Conservation (phyloP, 2,113 vertebrate genomes). For the Myotis yumanensis region DNA sequence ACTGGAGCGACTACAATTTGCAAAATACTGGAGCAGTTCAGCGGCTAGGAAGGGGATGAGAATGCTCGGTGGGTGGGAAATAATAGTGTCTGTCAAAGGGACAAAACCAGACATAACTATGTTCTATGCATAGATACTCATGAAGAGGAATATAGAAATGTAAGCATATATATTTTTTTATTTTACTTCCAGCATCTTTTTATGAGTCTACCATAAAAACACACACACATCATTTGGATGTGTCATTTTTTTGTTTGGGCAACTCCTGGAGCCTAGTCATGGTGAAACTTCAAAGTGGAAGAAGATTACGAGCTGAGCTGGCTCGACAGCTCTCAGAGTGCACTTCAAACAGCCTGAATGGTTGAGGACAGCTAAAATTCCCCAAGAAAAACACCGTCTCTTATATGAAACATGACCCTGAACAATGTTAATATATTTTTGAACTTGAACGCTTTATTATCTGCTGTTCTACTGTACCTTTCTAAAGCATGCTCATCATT, state of each 20-base stretch:
- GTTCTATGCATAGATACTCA: neutral
- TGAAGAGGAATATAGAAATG: neutral
- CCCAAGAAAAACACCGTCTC: slow-evolving; percentile 75
- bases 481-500: slow-evolving; percentile 50
- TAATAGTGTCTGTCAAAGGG: neutral
- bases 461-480: slow-evolving; percentile 69
- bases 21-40: neutral
- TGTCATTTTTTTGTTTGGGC: slow-evolving; percentile 61
- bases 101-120: neutral
- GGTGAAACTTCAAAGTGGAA: slow-evolving; percentile 77
- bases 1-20: neutral
- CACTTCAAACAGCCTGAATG: slow-evolving; percentile 74
- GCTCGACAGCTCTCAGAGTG: slow-evolving; percentile 59
- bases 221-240: slow-evolving; percentile 57
- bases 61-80: neutral
- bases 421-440: slow-evolving; percentile 76
- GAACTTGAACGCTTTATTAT: slow-evolving; percentile 57
- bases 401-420: slow-evolving; percentile 74
- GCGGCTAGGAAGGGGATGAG: neutral
- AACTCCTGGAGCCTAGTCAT: slow-evolving; percentile 64
- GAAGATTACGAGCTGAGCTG: slow-evolving; percentile 69
- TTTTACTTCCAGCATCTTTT: slow-evolving; percentile 40
- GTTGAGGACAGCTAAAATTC: slow-evolving; percentile 71
- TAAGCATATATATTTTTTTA: neutral
- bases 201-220: slow-evolving; percentile 55